A percentile compares a stretch with the other conserved stretches of the same genome.
Conservation (phyloP, 2,797 vertebrate genomes). For the Sylvia borin region DNA sequence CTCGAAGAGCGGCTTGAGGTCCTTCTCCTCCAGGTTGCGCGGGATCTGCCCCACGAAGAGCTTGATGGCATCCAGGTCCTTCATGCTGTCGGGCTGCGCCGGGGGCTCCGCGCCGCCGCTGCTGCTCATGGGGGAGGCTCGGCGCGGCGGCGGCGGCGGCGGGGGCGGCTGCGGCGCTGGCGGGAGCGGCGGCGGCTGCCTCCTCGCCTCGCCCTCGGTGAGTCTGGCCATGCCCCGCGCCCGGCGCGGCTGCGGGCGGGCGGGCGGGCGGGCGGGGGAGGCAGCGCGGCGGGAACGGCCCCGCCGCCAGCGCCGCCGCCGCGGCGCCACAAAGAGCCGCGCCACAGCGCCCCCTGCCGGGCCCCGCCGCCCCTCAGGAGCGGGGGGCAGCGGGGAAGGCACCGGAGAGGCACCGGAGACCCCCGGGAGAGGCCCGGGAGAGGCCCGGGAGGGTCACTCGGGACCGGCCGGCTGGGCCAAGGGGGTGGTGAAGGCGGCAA, state of each 20-base stretch:
- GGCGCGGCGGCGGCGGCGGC: conserved; percentile 85
- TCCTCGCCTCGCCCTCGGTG: conserved; percentile 90
- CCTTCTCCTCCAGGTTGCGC: conserved; percentile 96
- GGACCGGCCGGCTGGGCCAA: neutral
- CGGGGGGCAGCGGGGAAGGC: neutral
- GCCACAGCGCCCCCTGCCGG: conserved; percentile 51
- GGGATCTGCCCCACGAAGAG: conserved; percentile 99
- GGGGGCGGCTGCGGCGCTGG: conserved; percentile 88
- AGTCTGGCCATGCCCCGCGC: conserved; percentile 95
- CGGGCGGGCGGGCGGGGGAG: conserved; percentile 60
- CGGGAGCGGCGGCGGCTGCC: conserved; percentile 80
- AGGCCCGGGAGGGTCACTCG: neutral
- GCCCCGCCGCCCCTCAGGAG: neutral
- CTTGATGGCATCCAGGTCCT: conserved; percentile 99
- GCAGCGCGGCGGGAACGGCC: conserved; percentile 60
- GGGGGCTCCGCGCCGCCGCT: conserved; percentile 81
- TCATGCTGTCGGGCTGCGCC: conserved; percentile 92
- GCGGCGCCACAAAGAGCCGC: neutral
- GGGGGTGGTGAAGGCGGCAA: fast-evolving
- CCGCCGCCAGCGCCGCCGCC: neutral
- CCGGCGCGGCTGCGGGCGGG: conserved; percentile 84
- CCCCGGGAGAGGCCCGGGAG: neutral
- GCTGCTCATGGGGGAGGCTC: conserved; percentile 89
- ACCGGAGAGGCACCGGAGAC: neutral
- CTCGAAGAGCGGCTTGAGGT: conserved; percentile 97